These are phyloP conservation scores for Athene cunicularia DNA, from an alignment of 2,113 vertebrate genomes.

Conservation along the genomic window DNA sequence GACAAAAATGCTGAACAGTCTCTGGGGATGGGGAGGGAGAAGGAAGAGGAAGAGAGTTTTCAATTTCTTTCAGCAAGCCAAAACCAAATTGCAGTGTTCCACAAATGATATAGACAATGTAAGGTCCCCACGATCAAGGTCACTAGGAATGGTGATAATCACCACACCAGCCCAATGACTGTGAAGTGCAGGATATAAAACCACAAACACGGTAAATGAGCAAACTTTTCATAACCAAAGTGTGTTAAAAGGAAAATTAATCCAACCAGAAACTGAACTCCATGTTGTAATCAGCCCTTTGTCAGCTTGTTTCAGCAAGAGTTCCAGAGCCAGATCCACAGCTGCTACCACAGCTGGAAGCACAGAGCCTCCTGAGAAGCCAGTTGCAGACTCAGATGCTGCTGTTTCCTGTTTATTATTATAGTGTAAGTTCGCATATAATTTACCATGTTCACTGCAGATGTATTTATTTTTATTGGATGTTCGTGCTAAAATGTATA, in stretches of 20 bases:
- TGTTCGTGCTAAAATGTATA: slow-evolving; percentile 47
- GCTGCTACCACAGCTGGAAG: slow-evolving; percentile 66
- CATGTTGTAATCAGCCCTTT: slow-evolving; percentile 55
- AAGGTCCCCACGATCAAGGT: not conserved
- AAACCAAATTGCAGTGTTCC: not conserved
- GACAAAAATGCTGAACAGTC: not conserved
- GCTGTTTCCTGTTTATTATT: slow-evolving; percentile 74
- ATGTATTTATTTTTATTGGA: slow-evolving; percentile 71
- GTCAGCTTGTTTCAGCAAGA: slow-evolving; percentile 54
- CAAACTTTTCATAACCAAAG: slow-evolving; percentile 13
- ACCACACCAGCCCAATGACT: not conserved
- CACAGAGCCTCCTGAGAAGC: slow-evolving; percentile 56
- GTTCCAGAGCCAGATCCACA: slow-evolving; percentile 50
- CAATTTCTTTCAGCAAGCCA: slow-evolving; percentile 4
- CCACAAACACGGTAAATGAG: not conserved
- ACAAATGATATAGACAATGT: not conserved
- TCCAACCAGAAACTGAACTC: slow-evolving; percentile 53
- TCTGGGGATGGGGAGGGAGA: slow-evolving; percentile 20
- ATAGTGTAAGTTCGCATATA: slow-evolving; percentile 60
- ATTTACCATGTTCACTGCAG: slow-evolving; percentile 66
- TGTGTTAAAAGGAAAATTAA: slow-evolving; percentile 38
- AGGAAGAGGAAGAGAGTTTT: slow-evolving; percentile 45
- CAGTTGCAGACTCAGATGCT: slow-evolving; percentile 66
- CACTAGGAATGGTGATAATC: not conserved
- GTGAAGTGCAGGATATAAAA: not conserved